Evolutionary conservation across 2,888 invertebrate species (phyloP), one percentile per base, ranked within the genome.

Genomic region (Apoderus coryli): DNA sequence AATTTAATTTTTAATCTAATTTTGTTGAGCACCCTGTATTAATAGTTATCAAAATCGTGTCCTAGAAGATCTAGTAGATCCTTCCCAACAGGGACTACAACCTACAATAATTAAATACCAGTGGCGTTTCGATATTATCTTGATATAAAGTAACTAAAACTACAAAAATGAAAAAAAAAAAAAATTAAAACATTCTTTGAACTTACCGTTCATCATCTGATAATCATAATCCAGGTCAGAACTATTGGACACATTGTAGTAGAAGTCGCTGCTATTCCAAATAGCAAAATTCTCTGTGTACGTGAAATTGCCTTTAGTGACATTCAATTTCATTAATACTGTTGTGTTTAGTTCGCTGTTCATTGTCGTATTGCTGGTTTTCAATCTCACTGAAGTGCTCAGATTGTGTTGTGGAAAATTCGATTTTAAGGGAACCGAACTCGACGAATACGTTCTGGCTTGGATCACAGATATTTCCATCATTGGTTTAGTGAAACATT

Each of bases 391-490:
- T 12, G 31, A 41, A 33, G n/a, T n/a, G n/a, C n/a, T n/a, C n/a
- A n/a, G n/a, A n/a, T n/a, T n/a, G n/a, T n/a, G n/a, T n/a, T n/a
- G n/a, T n/a, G 39, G 42, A 36, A 43, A 41, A 41, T 44, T 48
- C 39, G 48, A 46, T 42, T 45, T 46, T 30, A 34, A 31, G 33
- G 44, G 41, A 40, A 48, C 46, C 44, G 40, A 45, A 32, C 43
- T 51, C 47, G 44, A 49, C 46, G 43, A 55, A 49, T 49, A 56
- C 50, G 46, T 53, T 47, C 56, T 50, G 42, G 59, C 54, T 49
- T 59, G 57, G 43, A 60, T 57, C 54, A 60, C 57, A 49, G 59
- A 54, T 47, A 57, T 53, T 53, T 61, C 61, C 61, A 61, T 61
- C 49, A 49, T 57, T 36, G 44, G 25, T 32, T 39, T 27, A 41